These are phyloP conservation scores for Neopelma chrysocephalum DNA, from an alignment of 2,797 vertebrate species.

Conservation along the genomic window DNA sequence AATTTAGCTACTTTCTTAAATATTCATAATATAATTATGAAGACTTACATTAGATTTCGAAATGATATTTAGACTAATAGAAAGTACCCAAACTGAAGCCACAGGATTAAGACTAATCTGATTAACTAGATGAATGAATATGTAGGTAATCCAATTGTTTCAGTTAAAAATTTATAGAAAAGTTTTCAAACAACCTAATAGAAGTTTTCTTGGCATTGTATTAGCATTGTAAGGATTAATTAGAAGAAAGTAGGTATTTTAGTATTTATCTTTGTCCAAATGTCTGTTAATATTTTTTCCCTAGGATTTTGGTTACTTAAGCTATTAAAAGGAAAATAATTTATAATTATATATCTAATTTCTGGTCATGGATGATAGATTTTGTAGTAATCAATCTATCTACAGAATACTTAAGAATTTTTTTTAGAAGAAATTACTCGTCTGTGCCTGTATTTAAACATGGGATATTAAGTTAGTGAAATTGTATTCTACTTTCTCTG, in stretches of 20 bases:
- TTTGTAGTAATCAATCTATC: not conserved
- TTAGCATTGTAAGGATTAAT: not conserved
- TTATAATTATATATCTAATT: conserved; percentile 27
- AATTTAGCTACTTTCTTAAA: not conserved
- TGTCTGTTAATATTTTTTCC: not conserved
- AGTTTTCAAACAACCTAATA: not conserved
- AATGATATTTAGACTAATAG: not conserved
- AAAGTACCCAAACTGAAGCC: not conserved
- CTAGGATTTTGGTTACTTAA: not conserved
- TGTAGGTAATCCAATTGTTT: not conserved
- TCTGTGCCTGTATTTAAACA: conserved; percentile 35
- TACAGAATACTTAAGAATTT: conserved; percentile 12
- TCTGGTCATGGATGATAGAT: not conserved
- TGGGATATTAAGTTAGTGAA: conserved; percentile 22
- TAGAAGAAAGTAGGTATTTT: not conserved
- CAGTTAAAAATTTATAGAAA: not conserved
- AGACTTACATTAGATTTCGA: not conserved
- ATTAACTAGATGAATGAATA: not conserved
- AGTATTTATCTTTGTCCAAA: not conserved
- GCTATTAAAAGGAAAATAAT: not conserved
- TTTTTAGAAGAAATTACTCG: not conserved
- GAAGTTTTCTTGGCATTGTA: not conserved
- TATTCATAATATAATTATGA: not conserved
- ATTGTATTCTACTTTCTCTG: conserved; percentile 17
- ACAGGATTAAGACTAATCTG: not conserved